A percentile compares a stretch with the other conserved stretches of the same genome.
Evolutionary conservation across 2,888 invertebrate genomes (phyloP).

Genomic region (Melolontha melolontha): DNA sequence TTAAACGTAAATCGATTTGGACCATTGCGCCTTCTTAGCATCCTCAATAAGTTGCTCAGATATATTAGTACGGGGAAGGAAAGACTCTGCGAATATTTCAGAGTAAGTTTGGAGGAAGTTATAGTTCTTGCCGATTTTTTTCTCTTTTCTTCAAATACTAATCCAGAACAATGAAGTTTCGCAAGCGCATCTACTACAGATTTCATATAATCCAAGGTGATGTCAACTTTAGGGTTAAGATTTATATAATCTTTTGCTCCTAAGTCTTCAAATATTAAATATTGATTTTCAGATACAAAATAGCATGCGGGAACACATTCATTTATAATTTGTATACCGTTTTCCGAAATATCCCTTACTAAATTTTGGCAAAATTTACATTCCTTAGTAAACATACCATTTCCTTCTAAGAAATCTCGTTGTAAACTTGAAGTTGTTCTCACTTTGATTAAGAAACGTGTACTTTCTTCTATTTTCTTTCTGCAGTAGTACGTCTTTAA

Average conservation of each 20-base stretch:
- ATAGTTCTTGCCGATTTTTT: conserved; percentile 36
- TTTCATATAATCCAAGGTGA: conserved; percentile 49
- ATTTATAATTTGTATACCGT: conserved; percentile 50
- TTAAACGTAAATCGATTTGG: conserved; percentile 11
- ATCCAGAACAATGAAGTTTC: conserved; percentile 54
- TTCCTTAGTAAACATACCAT: conserved; percentile 68
- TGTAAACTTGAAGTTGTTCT: conserved; percentile 69
- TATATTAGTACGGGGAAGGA: conserved; percentile 2
- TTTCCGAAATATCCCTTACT: conserved; percentile 62
- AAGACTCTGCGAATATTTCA: conserved; percentile 52
- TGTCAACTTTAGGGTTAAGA: conserved; percentile 46
- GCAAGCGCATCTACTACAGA: conserved; percentile 52
- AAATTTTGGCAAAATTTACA: conserved; percentile 57
- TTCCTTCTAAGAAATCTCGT: conserved; percentile 65
- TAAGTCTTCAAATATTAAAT: conserved; percentile 62
- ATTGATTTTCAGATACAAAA: conserved; percentile 49
- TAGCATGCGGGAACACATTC: conserved; percentile 60
- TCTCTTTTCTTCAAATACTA: conserved; percentile 60
- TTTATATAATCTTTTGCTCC: conserved; percentile 52
- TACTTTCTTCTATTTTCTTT: conserved; percentile 27
- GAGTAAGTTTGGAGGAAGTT: conserved; percentile 45
- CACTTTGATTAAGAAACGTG: conserved; percentile 71
- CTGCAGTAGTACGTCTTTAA: no score
- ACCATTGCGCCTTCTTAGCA: conserved; percentile 4
- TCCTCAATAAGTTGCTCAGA: background rate